phyloP scores from a whole-genome alignment of 1,140 invertebrate genomes.

The Aphis gossypii region DNA sequence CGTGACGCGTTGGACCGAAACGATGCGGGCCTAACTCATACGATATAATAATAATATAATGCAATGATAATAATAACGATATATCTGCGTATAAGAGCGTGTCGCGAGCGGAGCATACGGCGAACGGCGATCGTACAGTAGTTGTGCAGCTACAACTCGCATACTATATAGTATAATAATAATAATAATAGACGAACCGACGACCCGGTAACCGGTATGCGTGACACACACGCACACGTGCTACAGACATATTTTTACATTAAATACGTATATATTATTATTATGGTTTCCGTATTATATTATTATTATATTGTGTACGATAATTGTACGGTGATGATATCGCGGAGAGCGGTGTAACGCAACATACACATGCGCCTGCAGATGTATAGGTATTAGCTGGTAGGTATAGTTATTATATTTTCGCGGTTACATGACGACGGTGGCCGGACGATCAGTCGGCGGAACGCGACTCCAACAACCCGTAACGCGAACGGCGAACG shows the following conservation, averaged over 20 bases:
- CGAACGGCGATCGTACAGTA: neutral
- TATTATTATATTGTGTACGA: neutral
- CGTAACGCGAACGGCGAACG: neutral
- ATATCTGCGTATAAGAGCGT: neutral
- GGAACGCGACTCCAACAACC: slow-evolving; percentile 35
- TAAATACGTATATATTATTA: neutral
- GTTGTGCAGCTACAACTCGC: neutral
- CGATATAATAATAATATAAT: neutral
- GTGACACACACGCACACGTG: slow-evolving; percentile 39
- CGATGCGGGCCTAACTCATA: neutral
- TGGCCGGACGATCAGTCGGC: neutral
- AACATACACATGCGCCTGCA: neutral
- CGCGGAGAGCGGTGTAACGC: neutral
- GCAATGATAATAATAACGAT: neutral
- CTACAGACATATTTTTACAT: neutral
- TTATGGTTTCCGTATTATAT: neutral
- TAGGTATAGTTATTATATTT: slow-evolving; percentile 23
- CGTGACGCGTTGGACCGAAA: neutral
- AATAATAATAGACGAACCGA: neutral
- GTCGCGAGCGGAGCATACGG: slow-evolving; percentile 16
- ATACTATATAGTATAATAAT: neutral
- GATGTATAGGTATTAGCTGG: too few relatives aligned
- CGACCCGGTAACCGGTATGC: slow-evolving; percentile 40
- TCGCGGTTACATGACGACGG: slow-evolving; percentile 29
- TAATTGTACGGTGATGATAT: neutral